Base-by-base conservation (phyloP, 2,113 vertebrate genomes). In the Xiphophorus hellerii region DNA sequence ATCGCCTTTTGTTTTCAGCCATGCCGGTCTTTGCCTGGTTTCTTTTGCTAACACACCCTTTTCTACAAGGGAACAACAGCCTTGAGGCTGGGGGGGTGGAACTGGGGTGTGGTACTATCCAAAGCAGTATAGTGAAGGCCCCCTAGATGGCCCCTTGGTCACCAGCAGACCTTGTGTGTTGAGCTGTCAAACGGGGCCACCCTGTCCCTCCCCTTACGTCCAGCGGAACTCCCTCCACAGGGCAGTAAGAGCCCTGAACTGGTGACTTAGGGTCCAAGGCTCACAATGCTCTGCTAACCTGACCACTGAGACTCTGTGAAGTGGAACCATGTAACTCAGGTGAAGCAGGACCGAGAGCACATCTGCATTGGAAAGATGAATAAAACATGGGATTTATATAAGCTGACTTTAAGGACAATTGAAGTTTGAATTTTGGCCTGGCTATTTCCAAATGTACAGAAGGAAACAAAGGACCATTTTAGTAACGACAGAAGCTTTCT, bases 81-180 rank as follows among this genome's bases (percentile, higher is more conserved):
- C 78, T 42, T 0, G 74, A 76, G 90, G 80, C 76, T 80, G 79
- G 90, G 90, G 87, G 92, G 90, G 74, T 83, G 91, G 85, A 88
- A 75, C 77, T 29, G 62, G 86, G 89, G 84, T 87, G 87, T 87
- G 90, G 67, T 88, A 76, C 74, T 64, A 85, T 89, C 86, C 88
- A 92, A 91, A 91, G 88, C 82, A 65, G 77, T 76, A 87, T 88
- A 85, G 88, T 85, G 76, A 64, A 51, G 81, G 80, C 73, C 89
- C 90, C 87, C 71, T 86, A 74, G 58, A 78, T 81, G 87, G 88
- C 87, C 90, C 89, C 89, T 82, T 92, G 90, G 91, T 93, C 93
- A 93, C 92, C 92, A 93, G 92, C 90, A 93, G 80, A 88, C 84
- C 80, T 81, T 88, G 80, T 90, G 89, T 93, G 87, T 91, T 87